Conservation (phyloP, 2,113 vertebrate species). For the Origma solitaria region DNA sequence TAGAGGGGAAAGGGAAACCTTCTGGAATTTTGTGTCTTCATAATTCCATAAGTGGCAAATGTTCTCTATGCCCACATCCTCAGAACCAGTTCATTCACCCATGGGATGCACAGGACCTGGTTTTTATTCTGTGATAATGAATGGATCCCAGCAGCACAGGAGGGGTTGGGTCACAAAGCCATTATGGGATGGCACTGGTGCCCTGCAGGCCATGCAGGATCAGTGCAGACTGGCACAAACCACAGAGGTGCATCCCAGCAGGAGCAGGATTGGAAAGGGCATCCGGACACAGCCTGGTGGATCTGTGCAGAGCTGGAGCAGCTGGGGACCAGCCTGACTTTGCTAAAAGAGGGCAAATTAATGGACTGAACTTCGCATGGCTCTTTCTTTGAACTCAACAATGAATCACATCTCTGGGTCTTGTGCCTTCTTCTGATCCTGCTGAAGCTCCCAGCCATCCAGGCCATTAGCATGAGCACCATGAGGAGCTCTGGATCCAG, state of each 20-base stretch:
- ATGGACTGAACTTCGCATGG: neutral
- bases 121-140: neutral
- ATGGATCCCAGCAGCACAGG: neutral
- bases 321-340: neutral
- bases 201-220: neutral
- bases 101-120: neutral
- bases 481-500: neutral
- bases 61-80: neutral
- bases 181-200: accelerated
- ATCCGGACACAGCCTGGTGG: neutral
- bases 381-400: neutral
- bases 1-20: neutral
- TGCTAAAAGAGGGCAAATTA: neutral
- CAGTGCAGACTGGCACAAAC: neutral
- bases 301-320: neutral
- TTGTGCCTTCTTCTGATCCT: neutral
- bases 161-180: neutral
- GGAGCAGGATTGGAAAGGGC: neutral
- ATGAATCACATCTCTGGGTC: neutral
- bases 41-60: neutral
- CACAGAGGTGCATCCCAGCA: neutral
- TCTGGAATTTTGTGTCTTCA: neutral
- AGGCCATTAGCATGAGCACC: neutral
- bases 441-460: neutral
- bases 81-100: neutral